Evolutionary conservation across 2,888 invertebrate genomes (phyloP), one percentile per base, ranked within the genome.

Genomic region (Tipula lateralis): DNA sequence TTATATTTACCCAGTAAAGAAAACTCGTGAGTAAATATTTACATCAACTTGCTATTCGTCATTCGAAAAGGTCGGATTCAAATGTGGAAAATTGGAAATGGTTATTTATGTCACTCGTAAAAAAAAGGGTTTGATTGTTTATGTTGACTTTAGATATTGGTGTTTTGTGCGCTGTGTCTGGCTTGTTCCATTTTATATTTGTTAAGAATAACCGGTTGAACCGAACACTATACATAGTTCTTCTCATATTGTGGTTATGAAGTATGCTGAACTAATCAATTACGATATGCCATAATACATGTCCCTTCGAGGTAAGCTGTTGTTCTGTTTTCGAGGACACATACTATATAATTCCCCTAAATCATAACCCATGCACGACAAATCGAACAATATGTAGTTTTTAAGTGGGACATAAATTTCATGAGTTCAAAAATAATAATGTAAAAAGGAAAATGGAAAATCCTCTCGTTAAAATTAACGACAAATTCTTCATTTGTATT

Each of bases 11-110:
- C 66, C 66, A 24, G 66, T 24, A 66, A 66, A 66, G 66, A 66
- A 66, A 66, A 66, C 24, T 66, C 66, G 66, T 66, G 24, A 66
- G 66, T 66, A 66, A 66, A 66, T 66, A 66, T 66, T 66, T 24
- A 66, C 66, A 24, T 66, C 66, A 66, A 66, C 66, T 66, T 66
- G 66, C 66, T 24, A 66, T 66, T 66, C 66, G 66, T 66, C 66
- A 66, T 66, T 66, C 13, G 24, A 66, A 66, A 66, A 66, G 66
- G 66, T 66, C 24, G 66, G 66, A 9, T 66, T 19, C 24, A 24
- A 24, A 66, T 66, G 66, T 24, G 24, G 66, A 66, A 66, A 66
- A 66, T 66, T 66, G 66, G 66, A 66, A 66, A 66, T 24, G 66
- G 24, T 66, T 66, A 24, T 66, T 6, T 19, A 66, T 66, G 66